Percentiles rank a stretch among this genome's conserved stretches.
These are phyloP conservation scores for Entomobrya multifasciata DNA, from an alignment of 2,888 invertebrate genomes.

Conservation along the genomic window DNA sequence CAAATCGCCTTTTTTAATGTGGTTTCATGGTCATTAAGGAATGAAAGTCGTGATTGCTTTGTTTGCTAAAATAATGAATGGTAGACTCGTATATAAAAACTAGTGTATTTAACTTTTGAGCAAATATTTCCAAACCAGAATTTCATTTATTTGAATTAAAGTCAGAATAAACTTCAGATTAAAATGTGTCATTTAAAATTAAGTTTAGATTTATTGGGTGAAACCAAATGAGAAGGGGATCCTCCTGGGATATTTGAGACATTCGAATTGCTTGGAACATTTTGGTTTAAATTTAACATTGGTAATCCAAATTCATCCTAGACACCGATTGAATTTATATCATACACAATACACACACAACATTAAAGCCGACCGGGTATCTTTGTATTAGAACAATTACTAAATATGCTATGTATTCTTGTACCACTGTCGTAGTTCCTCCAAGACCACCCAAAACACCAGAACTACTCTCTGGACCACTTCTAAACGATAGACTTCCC, in stretches of 20 bases:
- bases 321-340: no score
- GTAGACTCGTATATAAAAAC: no score
- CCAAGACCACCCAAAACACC: neutral
- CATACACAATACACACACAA: no score
- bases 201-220: no score
- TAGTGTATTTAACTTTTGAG: no score
- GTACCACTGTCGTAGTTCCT: slow-evolving; percentile 22
- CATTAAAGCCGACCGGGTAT: no score
- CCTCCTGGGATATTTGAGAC: neutral
- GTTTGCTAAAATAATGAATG: neutral
- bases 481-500: neutral
- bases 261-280: no score
- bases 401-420: neutral
- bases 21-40: slow-evolving; percentile 5
- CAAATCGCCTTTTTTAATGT: neutral
- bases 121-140: neutral
- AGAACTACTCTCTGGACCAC: no score
- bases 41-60: slow-evolving; percentile 41
- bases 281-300: slow-evolving; percentile 33
- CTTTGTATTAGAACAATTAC: no score
- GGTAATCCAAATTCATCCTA: slow-evolving; percentile 63
- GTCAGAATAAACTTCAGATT: no score
- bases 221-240: no score
- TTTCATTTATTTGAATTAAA: neutral
- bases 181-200: no score